Evolutionary conservation across 1,140 invertebrate genomes (phyloP).

Genomic region (Phenacoccus solenopsis): DNA sequence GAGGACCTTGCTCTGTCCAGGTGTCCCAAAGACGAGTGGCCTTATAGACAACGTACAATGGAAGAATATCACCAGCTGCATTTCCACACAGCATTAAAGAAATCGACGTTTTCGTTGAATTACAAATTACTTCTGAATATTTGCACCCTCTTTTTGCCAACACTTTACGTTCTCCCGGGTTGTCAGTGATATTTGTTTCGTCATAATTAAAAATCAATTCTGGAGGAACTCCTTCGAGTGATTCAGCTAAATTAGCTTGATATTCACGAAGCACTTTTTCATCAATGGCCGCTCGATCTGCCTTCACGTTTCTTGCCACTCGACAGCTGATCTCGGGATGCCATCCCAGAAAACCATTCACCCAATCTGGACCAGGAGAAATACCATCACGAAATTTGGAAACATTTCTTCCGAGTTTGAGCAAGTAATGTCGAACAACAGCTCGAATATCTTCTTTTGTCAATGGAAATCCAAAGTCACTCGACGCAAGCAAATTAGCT

Average conservation of each 20-base stretch:
- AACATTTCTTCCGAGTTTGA: constrained; percentile 10
- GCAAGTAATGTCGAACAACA: constrained; percentile 15
- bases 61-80: constrained; percentile 24
- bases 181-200: constrained; percentile 27
- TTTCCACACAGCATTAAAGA: constrained; percentile 29
- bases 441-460: not conserved
- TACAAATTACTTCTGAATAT: constrained; percentile 26
- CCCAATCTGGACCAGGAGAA: constrained; percentile 30
- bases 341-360: constrained; percentile 27
- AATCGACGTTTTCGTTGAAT: constrained; percentile 25
- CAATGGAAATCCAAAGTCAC: constrained; percentile 3
- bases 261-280: constrained; percentile 25
- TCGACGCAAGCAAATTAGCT: not conserved
- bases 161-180: constrained; percentile 27
- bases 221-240: constrained; percentile 22
- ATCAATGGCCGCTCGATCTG: constrained; percentile 25
- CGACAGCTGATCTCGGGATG: constrained; percentile 25
- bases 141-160: constrained; percentile 28
- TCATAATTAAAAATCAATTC: constrained; percentile 26
- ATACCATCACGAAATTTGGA: constrained; percentile 28
- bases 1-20: constrained; percentile 31
- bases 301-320: constrained; percentile 30
- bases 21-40: constrained; percentile 30
- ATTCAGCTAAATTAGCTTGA: constrained; percentile 19
- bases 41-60: constrained; percentile 28